These are phyloP conservation scores for Ataeniobius toweri DNA, from an alignment of 2,797 vertebrate species.

Conservation along the genomic window DNA sequence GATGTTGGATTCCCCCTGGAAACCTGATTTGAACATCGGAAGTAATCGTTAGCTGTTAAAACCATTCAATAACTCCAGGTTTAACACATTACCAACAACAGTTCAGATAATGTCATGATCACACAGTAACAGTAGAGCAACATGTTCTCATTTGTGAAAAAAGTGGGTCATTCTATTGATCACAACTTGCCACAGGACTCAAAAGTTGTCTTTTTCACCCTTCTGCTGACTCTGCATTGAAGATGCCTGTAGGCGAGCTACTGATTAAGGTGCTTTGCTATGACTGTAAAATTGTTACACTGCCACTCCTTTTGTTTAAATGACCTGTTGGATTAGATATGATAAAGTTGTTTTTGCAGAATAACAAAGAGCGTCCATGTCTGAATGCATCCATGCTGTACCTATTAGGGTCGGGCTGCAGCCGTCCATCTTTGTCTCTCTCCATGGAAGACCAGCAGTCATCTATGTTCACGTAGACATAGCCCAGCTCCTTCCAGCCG, in stretches of 20 bases:
- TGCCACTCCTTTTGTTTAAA: conserved; percentile 21
- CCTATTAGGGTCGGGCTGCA: conserved; percentile 87
- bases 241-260: background rate
- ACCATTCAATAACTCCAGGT: background rate
- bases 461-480: conserved; percentile 91
- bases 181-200: background rate
- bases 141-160: background rate
- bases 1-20: conserved; percentile 85
- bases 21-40: conserved; percentile 75
- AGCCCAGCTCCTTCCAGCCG: conserved; percentile 93
- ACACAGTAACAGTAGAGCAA: background rate
- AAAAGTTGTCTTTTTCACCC: background rate
- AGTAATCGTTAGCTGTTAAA: background rate
- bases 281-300: conserved; percentile 22
- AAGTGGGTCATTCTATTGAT: background rate
- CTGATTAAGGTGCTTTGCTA: background rate
- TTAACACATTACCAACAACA: background rate
- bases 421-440: conserved; percentile 79
- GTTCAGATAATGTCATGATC: background rate
- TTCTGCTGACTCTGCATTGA: conserved; percentile 24
- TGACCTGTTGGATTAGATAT: background rate
- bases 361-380: background rate
- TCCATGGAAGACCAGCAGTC: conserved; percentile 91
- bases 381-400: background rate
- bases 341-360: background rate